Evolutionary conservation across 2,888 invertebrate species (phyloP).

Genomic region (Tachina lurida): DNA sequence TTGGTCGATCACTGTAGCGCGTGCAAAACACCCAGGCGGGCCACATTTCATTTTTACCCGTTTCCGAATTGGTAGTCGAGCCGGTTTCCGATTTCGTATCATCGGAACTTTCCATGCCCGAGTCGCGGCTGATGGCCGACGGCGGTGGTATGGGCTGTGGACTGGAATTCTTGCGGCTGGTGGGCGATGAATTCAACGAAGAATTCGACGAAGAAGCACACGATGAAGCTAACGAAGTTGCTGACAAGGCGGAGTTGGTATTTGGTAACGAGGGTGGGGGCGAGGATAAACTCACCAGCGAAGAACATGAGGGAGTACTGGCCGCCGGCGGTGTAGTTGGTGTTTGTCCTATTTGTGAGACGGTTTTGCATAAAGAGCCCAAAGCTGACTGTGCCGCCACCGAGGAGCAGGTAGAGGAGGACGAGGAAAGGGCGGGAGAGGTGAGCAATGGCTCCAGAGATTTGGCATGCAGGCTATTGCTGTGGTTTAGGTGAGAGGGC

Average conservation of each 20-base stretch:
- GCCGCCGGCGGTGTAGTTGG: slow-evolving; percentile 74
- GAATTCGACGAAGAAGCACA: slow-evolving; percentile 77
- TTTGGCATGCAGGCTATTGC: slow-evolving; percentile 20
- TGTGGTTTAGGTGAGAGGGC: slow-evolving; percentile 12
- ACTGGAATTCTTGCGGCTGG: slow-evolving; percentile 77
- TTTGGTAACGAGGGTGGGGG: slow-evolving; percentile 74
- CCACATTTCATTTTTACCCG: slow-evolving; percentile 86
- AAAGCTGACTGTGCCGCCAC: slow-evolving; percentile 84
- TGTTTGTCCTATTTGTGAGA: slow-evolving; percentile 86
- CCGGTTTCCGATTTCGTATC: slow-evolving; percentile 82
- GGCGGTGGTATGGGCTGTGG: slow-evolving; percentile 82
- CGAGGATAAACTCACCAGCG: slow-evolving; percentile 76
- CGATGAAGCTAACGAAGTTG: slow-evolving; percentile 74
- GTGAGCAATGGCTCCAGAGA: slow-evolving; percentile 32
- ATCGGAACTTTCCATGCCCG: slow-evolving; percentile 83
- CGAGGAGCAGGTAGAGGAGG: slow-evolving; percentile 61
- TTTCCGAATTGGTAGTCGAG: slow-evolving; percentile 81
- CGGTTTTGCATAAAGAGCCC: slow-evolving; percentile 87
- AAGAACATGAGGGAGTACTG: slow-evolving; percentile 75
- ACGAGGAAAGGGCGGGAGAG: slow-evolving; percentile 62
- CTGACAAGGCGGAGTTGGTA: slow-evolving; percentile 74
- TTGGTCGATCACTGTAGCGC: slow-evolving; percentile 94
- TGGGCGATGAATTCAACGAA: slow-evolving; percentile 78
- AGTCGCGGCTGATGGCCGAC: slow-evolving; percentile 82
- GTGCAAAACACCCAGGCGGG: slow-evolving; percentile 99